Conservation (phyloP, 2,797 vertebrate species). For the Micropoecilia bifurca region DNA sequence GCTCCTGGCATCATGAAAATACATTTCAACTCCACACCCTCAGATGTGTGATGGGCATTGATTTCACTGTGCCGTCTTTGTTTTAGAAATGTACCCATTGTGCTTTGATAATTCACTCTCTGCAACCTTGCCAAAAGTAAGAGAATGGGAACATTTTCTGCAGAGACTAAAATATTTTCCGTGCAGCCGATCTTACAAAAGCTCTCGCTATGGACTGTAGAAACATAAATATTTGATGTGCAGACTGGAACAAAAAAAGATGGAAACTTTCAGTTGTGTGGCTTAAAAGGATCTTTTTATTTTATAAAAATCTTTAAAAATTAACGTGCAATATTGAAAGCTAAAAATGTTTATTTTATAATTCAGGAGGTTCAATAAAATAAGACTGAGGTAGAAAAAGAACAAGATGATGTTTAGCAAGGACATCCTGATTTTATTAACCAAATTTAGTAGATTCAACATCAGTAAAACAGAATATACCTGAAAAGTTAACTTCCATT, state of each 20-base stretch:
- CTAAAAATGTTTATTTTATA: constrained; percentile 29
- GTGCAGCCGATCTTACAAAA: constrained; percentile 43
- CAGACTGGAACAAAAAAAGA: constrained; percentile 57
- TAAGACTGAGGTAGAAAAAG: constrained; percentile 16
- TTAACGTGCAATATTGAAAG: constrained; percentile 50
- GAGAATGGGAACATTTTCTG: constrained; percentile 36
- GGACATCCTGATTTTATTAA: constrained; percentile 12
- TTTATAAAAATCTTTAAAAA: constrained; percentile 37
- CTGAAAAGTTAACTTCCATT: neutral
- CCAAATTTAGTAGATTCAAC: neutral
- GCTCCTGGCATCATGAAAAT: constrained; percentile 58
- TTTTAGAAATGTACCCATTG: constrained; percentile 63
- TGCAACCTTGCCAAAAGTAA: constrained; percentile 47
- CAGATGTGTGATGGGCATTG: constrained; percentile 64
- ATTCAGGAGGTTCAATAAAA: constrained; percentile 24
- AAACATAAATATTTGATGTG: constrained; percentile 65
- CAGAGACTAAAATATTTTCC: constrained; percentile 45
- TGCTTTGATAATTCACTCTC: constrained; percentile 67
- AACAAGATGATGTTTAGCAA: constrained; percentile 11
- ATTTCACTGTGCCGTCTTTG: constrained; percentile 64
- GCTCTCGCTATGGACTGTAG: constrained; percentile 39
- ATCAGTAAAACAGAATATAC: neutral
- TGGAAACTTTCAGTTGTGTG: constrained; percentile 43
- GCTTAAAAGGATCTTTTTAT: constrained; percentile 43
- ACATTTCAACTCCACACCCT: constrained; percentile 58